phyloP scores from a whole-genome alignment of 2,797 vertebrate genomes.

The Austrolebias charrua region DNA sequence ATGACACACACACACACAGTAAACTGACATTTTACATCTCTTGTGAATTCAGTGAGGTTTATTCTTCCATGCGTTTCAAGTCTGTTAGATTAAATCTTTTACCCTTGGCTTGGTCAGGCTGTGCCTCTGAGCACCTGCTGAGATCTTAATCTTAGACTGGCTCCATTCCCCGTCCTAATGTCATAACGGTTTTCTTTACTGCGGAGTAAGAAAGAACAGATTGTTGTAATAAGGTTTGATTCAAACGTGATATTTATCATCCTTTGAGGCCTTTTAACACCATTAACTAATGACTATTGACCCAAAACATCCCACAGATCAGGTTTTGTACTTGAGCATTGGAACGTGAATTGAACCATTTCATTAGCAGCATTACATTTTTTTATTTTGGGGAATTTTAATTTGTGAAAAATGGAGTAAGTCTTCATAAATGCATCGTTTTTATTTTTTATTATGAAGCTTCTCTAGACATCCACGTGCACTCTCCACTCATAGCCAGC shows the following conservation, averaged over 20 bases:
- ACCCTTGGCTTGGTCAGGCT: constrained; percentile 57
- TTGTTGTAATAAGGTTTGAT: constrained; percentile 67
- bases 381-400: constrained; percentile 3
- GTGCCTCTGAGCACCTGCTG: constrained; percentile 27
- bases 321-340: constrained; percentile 25
- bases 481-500: constrained; percentile 49
- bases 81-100: constrained; percentile 63
- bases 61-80: constrained; percentile 35
- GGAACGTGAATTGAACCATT: constrained; percentile 10
- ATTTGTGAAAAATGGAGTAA: constrained; percentile 12
- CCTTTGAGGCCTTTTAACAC: constrained; percentile 49
- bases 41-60: constrained; percentile 48
- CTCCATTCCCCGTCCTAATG: constrained; percentile 59
- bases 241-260: constrained; percentile 60
- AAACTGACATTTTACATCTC: constrained; percentile 36
- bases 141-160: constrained; percentile 41
- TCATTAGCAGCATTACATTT: constrained; percentile 15
- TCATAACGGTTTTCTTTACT: constrained; percentile 42
- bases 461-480: constrained; percentile 32
- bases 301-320: constrained; percentile 21
- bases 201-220: constrained; percentile 44
- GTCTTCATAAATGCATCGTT: constrained; percentile 32
- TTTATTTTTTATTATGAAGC: constrained; percentile 22
- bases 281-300: constrained; percentile 13
- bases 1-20: constrained; percentile 24